Base-by-base conservation (phyloP, 2,888 invertebrate genomes). In the Bugulina stolonifera region DNA sequence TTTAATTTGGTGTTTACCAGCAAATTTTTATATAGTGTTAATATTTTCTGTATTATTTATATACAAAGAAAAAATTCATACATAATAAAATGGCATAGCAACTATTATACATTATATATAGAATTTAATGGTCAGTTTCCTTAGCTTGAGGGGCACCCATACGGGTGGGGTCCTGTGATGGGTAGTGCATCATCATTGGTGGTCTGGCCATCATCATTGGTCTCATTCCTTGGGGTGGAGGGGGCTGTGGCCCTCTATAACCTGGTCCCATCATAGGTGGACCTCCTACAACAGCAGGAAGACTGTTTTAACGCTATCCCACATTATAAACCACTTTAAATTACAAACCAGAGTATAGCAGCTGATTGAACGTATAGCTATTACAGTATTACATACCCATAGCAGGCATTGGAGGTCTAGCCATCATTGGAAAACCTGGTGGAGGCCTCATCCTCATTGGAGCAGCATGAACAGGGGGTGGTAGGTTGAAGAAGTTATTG, bases 141-240 rank as follows among this genome's bases (percentile, higher is more conserved):
- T 5, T 14, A n/a, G 32, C 3, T 32, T 64, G 64, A 2, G 34
- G 64, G 27, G 82, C 80, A 5, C 96, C 96, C 85, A 96, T 89
- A 35, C 95, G 88, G 54, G 91, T 90, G 0, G 98, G 98, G 87
- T 99, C 98, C 85, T 98, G 98, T 81, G 95, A 95, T 1, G 98
- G 97, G 87, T 99, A 99, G 85, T 97, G 95, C 73, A 83, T 78
- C 71, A 72, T 55, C 35, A 73, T 43, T 23, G 73, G 43, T 10
- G 73, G 1, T 89, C 89, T 83, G 58, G 87, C 86, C 54, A 83
- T 82, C 73, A 87, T 78, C 81, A 86, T 75, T 5, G 81, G 82
- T 77, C 80, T 77, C 77, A 81, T 80, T 73, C 83, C 80, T 71
- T 83, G 83, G 0, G 88, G 83, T 70, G 81, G 79, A 86, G 84